phyloP scores from a whole-genome alignment of 2,888 invertebrate genomes.

The Microctonus hyperodae region DNA sequence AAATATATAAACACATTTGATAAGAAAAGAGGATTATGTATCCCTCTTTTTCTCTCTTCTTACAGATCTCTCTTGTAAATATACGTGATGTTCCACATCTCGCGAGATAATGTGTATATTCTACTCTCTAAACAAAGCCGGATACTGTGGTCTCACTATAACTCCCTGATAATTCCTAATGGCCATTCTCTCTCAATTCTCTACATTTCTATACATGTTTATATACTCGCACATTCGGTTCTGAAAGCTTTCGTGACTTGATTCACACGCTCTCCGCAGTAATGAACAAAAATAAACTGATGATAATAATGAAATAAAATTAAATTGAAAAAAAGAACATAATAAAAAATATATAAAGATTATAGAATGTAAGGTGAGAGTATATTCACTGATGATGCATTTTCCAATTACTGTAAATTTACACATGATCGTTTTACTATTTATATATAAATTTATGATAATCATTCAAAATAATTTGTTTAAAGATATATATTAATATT shows the following conservation, averaged over 20 bases:
- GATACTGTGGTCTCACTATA: conserved; percentile 6
- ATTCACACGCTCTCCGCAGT: conserved; percentile 14
- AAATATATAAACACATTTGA: background rate
- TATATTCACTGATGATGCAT: background rate
- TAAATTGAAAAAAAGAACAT: background rate
- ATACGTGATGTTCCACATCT: conserved; percentile 1
- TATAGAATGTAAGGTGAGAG: background rate
- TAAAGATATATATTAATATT: background rate
- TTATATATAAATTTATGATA: background rate
- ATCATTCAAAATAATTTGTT: background rate
- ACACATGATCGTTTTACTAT: background rate
- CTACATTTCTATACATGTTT: background rate
- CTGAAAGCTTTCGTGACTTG: conserved; percentile 11
- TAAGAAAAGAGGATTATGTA: background rate
- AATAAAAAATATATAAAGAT: background rate
- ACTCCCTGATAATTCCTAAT: conserved; percentile 1
- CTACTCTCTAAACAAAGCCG: conserved; percentile 11
- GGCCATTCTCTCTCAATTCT: background rate
- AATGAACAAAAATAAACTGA: background rate
- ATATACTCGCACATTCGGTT: background rate
- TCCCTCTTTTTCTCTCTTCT: background rate
- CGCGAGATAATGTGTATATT: background rate
- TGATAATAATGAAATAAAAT: background rate
- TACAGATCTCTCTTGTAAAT: background rate
- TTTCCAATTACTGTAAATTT: background rate